phyloP scores from a whole-genome alignment of 2,797 vertebrate genomes.

The Peromyscus nudipes region DNA sequence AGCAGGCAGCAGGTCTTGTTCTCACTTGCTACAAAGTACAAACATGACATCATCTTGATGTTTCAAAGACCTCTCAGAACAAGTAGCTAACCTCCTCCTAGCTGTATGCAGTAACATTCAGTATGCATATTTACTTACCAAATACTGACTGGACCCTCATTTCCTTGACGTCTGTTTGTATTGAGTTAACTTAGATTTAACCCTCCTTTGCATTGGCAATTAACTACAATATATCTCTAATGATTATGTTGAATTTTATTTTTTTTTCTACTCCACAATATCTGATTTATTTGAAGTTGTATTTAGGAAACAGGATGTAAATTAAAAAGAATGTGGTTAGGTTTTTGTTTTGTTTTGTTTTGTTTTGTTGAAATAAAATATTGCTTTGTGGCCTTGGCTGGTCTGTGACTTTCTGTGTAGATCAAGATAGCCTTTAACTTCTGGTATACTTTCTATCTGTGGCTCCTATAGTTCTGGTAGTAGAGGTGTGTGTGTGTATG shows the following conservation, averaged over 20 bases:
- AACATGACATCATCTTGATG: neutral
- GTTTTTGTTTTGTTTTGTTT: neutral
- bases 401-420: neutral
- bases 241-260: neutral
- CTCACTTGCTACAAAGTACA: slow-evolving; percentile 42
- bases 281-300: neutral
- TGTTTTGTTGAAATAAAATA: neutral
- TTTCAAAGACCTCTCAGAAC: slow-evolving; percentile 31
- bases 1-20: neutral
- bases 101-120: neutral
- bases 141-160: neutral
- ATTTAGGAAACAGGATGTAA: neutral
- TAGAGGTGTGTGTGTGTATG: neutral
- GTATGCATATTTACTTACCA: neutral
- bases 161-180: slow-evolving; percentile 20
- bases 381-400: neutral
- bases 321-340: neutral
- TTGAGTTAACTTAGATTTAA: neutral
- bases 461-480: too few relatives aligned
- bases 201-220: neutral
- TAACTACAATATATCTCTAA: neutral
- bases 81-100: neutral
- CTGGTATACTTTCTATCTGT: neutral
- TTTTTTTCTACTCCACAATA: neutral
- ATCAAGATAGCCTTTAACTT: neutral